These are phyloP conservation scores for Brachystomella parvula DNA, from an alignment of 1,140 invertebrate genomes.

Conservation along the genomic window DNA sequence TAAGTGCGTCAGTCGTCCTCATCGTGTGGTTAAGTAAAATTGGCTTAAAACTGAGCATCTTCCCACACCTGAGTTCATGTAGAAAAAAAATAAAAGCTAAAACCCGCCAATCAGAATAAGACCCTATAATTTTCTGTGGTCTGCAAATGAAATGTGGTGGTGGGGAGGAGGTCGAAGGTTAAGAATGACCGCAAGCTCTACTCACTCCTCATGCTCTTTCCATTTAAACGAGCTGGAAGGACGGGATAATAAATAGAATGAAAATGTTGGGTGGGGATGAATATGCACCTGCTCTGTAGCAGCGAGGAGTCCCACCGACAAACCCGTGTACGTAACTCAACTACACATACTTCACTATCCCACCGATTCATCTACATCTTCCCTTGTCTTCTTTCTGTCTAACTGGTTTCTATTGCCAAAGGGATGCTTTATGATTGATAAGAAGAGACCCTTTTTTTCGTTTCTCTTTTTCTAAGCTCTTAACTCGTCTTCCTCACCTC, in stretches of 20 bases:
- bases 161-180: slow-evolving; percentile 7
- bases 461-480: neutral
- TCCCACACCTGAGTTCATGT: too few relatives aligned
- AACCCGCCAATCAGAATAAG: neutral
- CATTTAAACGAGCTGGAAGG: neutral
- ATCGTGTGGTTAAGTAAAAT: too few relatives aligned
- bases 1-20: too few relatives aligned
- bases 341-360: neutral
- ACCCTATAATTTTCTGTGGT: slow-evolving; percentile 8
- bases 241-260: neutral
- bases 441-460: slow-evolving; percentile 4
- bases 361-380: neutral
- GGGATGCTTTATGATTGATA: slow-evolving; percentile 16
- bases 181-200: slow-evolving; percentile 8
- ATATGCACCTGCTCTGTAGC: neutral
- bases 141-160: slow-evolving; percentile 5
- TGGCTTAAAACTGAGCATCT: too few relatives aligned
- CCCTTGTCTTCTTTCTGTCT: slow-evolving; percentile 5
- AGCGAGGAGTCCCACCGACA: neutral
- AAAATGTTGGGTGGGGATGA: neutral
- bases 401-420: slow-evolving; percentile 17
- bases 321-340: too few relatives aligned
- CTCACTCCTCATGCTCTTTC: neutral
- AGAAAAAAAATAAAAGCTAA: too few relatives aligned
- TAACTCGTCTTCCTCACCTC: neutral